Conservation (phyloP, 2,113 vertebrate species). For the Paratilapia polleni region DNA sequence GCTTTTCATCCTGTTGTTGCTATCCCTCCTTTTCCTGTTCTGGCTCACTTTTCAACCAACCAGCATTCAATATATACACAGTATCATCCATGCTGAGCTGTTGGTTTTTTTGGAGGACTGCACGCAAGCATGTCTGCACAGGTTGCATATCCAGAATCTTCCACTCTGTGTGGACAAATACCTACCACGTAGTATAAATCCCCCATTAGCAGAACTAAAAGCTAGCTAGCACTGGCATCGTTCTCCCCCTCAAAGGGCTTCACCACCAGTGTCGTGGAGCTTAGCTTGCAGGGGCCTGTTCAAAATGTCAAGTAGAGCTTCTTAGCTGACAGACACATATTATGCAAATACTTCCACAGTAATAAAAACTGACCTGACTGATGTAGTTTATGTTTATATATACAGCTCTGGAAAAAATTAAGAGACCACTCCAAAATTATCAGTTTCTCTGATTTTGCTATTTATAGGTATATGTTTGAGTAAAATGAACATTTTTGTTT, state of each 20-base stretch:
- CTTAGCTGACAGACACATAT: background rate
- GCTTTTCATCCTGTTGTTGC: background rate
- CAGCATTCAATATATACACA: background rate
- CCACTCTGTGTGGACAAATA: background rate
- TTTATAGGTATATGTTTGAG: too few species aligned
- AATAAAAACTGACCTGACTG: background rate
- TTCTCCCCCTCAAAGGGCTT: background rate
- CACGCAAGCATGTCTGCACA: background rate
- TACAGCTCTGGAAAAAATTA: too few species aligned
- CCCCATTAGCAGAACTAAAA: background rate
- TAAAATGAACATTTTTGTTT: too few species aligned
- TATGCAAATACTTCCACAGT: background rate
- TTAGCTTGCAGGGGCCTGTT: background rate
- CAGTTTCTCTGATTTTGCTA: too few species aligned
- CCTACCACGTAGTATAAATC: background rate
- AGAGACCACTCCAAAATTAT: too few species aligned
- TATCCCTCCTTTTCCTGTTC: too few species aligned
- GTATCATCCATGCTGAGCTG: rapidly evolving
- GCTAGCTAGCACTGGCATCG: background rate
- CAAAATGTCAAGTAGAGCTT: background rate
- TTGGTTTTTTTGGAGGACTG: background rate
- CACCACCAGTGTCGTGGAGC: background rate
- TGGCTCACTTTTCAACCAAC: background rate
- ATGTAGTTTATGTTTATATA: background rate
- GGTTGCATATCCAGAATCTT: background rate